Conservation (phyloP, 2,888 invertebrate genomes). For the Oxytorus armatus region DNA sequence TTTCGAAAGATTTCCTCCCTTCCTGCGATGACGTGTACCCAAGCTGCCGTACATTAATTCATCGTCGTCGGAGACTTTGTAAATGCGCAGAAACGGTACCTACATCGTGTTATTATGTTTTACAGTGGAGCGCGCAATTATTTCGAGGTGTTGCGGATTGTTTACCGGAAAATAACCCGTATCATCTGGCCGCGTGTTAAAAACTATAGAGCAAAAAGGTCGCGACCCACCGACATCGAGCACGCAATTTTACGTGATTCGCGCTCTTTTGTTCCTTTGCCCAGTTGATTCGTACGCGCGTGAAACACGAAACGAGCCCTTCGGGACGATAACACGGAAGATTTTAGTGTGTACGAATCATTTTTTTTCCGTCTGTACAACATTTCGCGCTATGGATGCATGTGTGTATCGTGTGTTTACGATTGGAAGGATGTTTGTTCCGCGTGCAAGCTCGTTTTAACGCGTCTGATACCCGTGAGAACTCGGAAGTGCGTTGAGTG, state of each 20-base stretch:
- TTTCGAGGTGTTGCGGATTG: slow-evolving; percentile 16
- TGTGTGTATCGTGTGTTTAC: slow-evolving; percentile 17
- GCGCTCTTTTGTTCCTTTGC: too few species aligned
- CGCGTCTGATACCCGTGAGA: slow-evolving; percentile 52
- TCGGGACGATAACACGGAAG: slow-evolving; percentile 15
- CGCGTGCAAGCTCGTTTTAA: slow-evolving; percentile 41
- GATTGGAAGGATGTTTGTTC: slow-evolving; percentile 26
- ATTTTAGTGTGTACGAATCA: slow-evolving; percentile 52
- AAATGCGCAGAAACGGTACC: slow-evolving; percentile 39
- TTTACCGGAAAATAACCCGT: slow-evolving; percentile 23
- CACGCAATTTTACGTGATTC: not conserved
- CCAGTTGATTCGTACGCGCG: not conserved
- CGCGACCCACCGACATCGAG: not conserved
- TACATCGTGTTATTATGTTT: slow-evolving; percentile 7
- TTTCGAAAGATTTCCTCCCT: not conserved
- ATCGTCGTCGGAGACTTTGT: slow-evolving; percentile 41
- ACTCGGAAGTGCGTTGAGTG: slow-evolving; percentile 53
- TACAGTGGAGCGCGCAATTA: not conserved
- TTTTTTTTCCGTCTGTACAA: slow-evolving; percentile 36
- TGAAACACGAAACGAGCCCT: slow-evolving; percentile 11
- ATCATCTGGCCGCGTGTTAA: slow-evolving; percentile 4
- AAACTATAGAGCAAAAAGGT: not conserved
- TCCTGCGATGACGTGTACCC: not conserved
- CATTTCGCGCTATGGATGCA: not conserved
- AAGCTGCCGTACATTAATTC: slow-evolving; percentile 21